phyloP scores from a whole-genome alignment of 2,888 invertebrate species.

The Drosophila kuntzei region DNA sequence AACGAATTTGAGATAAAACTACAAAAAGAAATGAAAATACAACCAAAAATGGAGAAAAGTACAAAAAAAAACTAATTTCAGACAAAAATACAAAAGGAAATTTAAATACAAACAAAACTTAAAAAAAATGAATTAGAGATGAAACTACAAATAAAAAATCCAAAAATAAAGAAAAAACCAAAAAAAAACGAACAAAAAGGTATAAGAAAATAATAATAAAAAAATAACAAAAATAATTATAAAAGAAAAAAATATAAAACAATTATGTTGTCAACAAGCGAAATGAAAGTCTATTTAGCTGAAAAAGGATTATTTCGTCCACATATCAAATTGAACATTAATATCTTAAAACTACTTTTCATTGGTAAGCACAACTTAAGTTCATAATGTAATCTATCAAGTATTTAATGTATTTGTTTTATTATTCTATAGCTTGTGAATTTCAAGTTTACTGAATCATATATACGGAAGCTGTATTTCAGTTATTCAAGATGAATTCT shows the following conservation, averaged over 20 bases:
- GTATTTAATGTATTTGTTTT: background rate
- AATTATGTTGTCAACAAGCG: background rate
- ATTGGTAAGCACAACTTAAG: background rate
- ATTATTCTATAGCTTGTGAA: background rate
- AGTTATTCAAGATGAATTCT: background rate
- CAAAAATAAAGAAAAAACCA: no score
- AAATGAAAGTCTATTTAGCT: background rate
- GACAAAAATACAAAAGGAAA: no score
- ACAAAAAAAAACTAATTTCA: no score
- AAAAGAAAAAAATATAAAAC: no score
- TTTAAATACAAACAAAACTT: no score
- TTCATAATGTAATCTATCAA: background rate
- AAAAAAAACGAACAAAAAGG: no score
- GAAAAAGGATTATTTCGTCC: background rate
- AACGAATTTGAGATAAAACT: no score
- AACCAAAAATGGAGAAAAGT: no score
- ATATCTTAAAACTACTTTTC: background rate
- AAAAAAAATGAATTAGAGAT: no score
- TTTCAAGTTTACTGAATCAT: background rate
- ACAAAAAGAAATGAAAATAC: background rate
- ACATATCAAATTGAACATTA: background rate
- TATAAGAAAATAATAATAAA: no score
- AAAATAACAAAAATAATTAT: no score
- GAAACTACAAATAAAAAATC: no score
- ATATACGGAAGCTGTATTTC: background rate